A percentile compares a stretch with the other conserved stretches of the same genome.
phyloP scores from a whole-genome alignment of 1,140 invertebrate species.

The Tetramorium parvispinum region DNA sequence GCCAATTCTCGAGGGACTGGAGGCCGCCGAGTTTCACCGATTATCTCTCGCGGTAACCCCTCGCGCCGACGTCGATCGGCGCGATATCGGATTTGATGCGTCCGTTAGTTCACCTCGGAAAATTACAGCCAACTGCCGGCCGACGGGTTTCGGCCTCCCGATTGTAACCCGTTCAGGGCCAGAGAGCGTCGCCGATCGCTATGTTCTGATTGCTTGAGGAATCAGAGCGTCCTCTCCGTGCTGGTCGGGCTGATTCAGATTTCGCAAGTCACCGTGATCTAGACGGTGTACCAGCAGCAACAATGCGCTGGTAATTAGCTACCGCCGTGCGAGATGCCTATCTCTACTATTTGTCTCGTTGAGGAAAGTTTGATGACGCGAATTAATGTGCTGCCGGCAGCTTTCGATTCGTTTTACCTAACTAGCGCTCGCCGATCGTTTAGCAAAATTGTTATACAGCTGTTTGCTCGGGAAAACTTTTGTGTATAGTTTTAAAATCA shows the following conservation, averaged over 20 bases:
- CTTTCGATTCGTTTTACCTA: not conserved
- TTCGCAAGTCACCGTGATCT: slow-evolving; percentile 62
- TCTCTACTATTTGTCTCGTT: slow-evolving; percentile 12
- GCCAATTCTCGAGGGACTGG: slow-evolving; percentile 6
- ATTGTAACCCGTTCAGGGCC: slow-evolving; percentile 61
- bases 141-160: slow-evolving; percentile 33
- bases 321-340: slow-evolving; percentile 41
- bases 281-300: slow-evolving; percentile 23
- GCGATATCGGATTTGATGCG: slow-evolving; percentile 10
- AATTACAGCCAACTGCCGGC: slow-evolving; percentile 21
- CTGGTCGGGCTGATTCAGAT: slow-evolving; percentile 64
- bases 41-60: slow-evolving; percentile 28
- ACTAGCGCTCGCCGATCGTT: not conserved
- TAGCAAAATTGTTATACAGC: not conserved
- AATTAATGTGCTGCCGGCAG: not conserved
- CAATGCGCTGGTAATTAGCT: slow-evolving; percentile 57
- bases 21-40: slow-evolving; percentile 42
- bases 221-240: slow-evolving; percentile 68
- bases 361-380: slow-evolving; percentile 8
- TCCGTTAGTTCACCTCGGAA: slow-evolving; percentile 11
- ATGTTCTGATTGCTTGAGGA: slow-evolving; percentile 75
- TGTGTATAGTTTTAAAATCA: not conserved
- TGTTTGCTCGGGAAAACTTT: not conserved
- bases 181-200: slow-evolving; percentile 64
- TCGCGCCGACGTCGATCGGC: not conserved